Evolutionary conservation across 2,113 vertebrate genomes (phyloP).

Genomic region (Tragulus kanchil): DNA sequence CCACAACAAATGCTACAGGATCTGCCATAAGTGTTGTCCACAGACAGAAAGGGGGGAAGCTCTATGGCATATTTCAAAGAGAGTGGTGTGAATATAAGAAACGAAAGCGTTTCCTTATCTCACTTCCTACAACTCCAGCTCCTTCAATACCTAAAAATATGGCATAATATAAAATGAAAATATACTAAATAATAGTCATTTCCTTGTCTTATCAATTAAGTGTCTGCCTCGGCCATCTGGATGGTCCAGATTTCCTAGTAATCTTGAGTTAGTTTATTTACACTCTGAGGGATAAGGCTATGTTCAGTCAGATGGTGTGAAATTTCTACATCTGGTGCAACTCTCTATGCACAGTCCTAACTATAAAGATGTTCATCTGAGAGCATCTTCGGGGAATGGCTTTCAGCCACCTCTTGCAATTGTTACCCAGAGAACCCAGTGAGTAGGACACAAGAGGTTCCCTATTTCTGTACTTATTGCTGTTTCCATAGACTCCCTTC

Average conservation of each 20-base stretch:
- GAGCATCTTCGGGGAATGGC: slow-evolving; percentile 48
- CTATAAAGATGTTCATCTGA: slow-evolving; percentile 64
- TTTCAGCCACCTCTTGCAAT: slow-evolving; percentile 18
- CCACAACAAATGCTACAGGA: background rate
- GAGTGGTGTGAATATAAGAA: background rate
- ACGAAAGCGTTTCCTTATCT: background rate
- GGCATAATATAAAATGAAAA: slow-evolving; percentile 29
- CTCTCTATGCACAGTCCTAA: slow-evolving; percentile 34
- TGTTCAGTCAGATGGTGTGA: slow-evolving; percentile 76
- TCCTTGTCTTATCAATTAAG: slow-evolving; percentile 68
- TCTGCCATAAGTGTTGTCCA: background rate
- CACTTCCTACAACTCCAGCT: background rate
- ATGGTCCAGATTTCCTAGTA: slow-evolving; percentile 70
- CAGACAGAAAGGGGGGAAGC: background rate
- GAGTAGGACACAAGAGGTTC: background rate
- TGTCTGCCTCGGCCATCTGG: slow-evolving; percentile 73
- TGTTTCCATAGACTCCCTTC: background rate
- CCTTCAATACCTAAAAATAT: slow-evolving; percentile 26
- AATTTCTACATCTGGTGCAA: slow-evolving; percentile 68
- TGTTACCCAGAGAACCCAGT: background rate
- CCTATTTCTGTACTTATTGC: background rate
- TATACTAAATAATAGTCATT: slow-evolving; percentile 49
- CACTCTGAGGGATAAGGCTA: slow-evolving; percentile 61
- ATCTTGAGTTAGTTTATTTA: slow-evolving; percentile 79
- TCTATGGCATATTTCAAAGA: background rate